These are phyloP conservation scores for Ophraella communa DNA, from an alignment of 2,888 invertebrate genomes.

Conservation along the genomic window DNA sequence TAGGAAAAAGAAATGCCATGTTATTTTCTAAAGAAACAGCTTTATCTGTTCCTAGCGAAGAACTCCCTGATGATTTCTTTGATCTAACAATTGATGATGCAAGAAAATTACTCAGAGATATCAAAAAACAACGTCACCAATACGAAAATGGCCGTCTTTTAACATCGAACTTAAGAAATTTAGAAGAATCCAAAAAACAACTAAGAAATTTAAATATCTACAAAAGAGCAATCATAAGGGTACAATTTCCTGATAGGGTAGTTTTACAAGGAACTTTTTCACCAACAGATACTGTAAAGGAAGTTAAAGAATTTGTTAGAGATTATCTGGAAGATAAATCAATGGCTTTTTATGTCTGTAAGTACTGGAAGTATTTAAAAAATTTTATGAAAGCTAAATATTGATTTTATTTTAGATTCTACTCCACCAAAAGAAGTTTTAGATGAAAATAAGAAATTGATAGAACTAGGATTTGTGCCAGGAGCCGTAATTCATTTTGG, in stretches of 20 bases:
- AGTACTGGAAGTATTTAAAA: constrained; percentile 59
- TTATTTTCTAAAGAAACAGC: constrained; percentile 71
- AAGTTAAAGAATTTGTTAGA: constrained; percentile 77
- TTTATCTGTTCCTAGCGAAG: constrained; percentile 70
- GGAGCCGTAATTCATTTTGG: constrained; percentile 79
- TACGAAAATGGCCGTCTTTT: constrained; percentile 77
- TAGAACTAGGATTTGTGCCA: constrained; percentile 79
- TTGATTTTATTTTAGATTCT: constrained; percentile 68
- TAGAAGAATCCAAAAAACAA: constrained; percentile 65
- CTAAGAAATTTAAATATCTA: constrained; percentile 71
- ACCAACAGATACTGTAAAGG: constrained; percentile 75
- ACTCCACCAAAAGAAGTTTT: constrained; percentile 82
- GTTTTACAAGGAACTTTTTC: constrained; percentile 87
- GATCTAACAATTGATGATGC: constrained; percentile 86
- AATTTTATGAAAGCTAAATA: background rate
- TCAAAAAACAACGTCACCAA: constrained; percentile 69
- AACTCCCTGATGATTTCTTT: constrained; percentile 87
- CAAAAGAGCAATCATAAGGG: constrained; percentile 78
- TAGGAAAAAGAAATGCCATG: constrained; percentile 78
- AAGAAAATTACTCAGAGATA: constrained; percentile 74
- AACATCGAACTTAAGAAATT: constrained; percentile 69
- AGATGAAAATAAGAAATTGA: constrained; percentile 66
- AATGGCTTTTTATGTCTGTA: constrained; percentile 80
- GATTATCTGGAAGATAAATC: constrained; percentile 71
- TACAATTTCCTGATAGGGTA: constrained; percentile 86